Base-by-base conservation (phyloP, 2,888 invertebrate species). In the Cheilosia pagana region DNA sequence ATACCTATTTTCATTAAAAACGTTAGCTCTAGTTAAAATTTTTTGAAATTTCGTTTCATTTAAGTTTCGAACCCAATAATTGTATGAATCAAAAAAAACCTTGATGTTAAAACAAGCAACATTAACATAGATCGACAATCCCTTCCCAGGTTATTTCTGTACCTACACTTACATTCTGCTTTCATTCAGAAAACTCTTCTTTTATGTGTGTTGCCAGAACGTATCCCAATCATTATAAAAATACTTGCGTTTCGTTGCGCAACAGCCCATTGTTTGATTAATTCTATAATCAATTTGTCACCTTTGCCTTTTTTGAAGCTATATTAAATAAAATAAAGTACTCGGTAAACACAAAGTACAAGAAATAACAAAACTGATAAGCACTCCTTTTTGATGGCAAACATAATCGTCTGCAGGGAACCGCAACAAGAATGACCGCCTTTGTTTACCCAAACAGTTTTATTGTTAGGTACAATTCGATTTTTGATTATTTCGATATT, bases 331-430 rank as follows among this genome's bases (percentile, higher is more conserved):
- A 48, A 75, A 59, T n/a, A 23, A 60, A 72, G 45, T 19, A 28
- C 52, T 60, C 19, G 50, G 21, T 52, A 60, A 70, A 70, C 41
- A 70, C 19, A 67, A 16, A 14, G 28, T 23, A 67, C 52, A 16
- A 57, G 50, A 39, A 65, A n/a, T n/a, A 63, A 19, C 23, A 52
- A 59, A 53, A 75, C 35, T 65, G 81, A 81, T 81, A 81, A 71
- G 70, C 81, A 81, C 81, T 65, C 81, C 81, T 76, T 81, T 39
- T 65, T 55, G 41, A 43, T 65, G 71, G 21, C 65, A 76, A 81
- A 81, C 48, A 63, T 28, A 39, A 16, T 23, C 8, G 21, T 14
- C 12, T 45, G 41, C 65, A 74, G 25, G 21, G 19, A 60, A 23
- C 50, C 28, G 59, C 76, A 50, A 52, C 52, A 70, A 77, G 60